phyloP scores from a whole-genome alignment of 1,140 invertebrate species.

The Steinernema khuongi region DNA sequence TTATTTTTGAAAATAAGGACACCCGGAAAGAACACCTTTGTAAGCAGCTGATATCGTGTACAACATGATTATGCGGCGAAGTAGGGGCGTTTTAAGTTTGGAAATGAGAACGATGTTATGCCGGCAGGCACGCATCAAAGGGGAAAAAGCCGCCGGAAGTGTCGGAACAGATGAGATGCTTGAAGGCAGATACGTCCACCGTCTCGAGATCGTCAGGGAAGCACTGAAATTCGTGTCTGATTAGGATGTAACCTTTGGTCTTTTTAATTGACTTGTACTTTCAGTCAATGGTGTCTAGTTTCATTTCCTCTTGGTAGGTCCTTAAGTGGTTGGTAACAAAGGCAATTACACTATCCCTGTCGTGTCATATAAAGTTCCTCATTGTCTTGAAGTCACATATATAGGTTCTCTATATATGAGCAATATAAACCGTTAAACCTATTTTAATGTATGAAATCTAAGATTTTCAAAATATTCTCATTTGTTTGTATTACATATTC shows the following conservation, averaged over 20 bases:
- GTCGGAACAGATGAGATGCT: slow-evolving; percentile 6
- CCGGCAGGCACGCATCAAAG: not conserved
- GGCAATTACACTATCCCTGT: too few relatives aligned
- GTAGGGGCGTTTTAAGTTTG: not conserved
- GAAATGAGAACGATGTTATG: not conserved
- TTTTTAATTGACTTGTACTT: not conserved
- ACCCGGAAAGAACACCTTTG: slow-evolving; percentile 2
- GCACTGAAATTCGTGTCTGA: not conserved
- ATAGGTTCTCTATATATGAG: not conserved
- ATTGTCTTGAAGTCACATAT: too few relatives aligned
- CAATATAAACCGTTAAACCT: too few relatives aligned
- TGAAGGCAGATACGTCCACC: slow-evolving; percentile 3
- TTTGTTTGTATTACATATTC: not conserved
- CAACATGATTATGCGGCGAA: not conserved
- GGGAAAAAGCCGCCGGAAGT: not conserved
- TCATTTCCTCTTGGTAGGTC: too few relatives aligned
- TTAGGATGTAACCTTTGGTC: not conserved
- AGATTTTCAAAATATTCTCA: too few relatives aligned
- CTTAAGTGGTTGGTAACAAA: too few relatives aligned
- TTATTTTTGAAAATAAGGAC: not conserved
- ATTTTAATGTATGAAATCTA: too few relatives aligned
- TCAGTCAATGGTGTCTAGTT: too few relatives aligned
- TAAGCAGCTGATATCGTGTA: slow-evolving; percentile 2
- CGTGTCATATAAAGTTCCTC: too few relatives aligned
- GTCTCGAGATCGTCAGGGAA: not conserved